Evolutionary conservation across 2,888 invertebrate genomes (phyloP), one percentile per base, ranked within the genome.

Genomic region (Torymus texanus): DNA sequence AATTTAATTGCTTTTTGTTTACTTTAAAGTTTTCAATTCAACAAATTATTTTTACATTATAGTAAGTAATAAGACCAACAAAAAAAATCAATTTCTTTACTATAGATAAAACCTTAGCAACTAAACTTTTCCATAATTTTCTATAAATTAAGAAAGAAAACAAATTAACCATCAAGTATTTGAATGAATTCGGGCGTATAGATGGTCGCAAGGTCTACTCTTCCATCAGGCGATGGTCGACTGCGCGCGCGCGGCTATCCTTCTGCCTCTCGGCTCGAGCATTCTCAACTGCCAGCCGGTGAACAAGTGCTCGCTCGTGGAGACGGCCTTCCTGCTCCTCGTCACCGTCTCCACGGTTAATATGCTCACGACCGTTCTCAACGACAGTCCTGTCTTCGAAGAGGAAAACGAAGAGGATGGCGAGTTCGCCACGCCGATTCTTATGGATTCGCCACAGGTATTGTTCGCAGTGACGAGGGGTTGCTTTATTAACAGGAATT

Each of bases 281-380:
- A 95, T 96, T 85, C 93, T 95, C 86, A 93, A 94, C 86, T 96
- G 96, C 90, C 95, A 95, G 87, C 95, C 96, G 0, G 95, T 96
- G 78, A 94, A 95, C 91, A 95, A 96, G 90, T 97, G 97, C 89
- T 95, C 96, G 21, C 91, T 97, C 82, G 95, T 97, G 67, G 97
- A 97, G 90, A 97, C 96, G 8, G 96, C 96, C 12, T 97, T 97
- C 90, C 93, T 97, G 72, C 92, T 97, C 83, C 91, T 97, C 87
- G 96, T 97, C 86, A 97, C 97, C 65, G 96, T 97, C 72, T 96
- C 97, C 71, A 96, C 97, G 68, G 96, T 97, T 88, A 97, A 97
- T 90, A 95, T 97, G 94, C 93, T 97, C 83, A 96, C 96, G 61
- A 96, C 95, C 56, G 95, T 96, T 13, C 92, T 96, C 82, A 96